Conservation (phyloP, 1,140 invertebrate species). For the Antheraea pernyi region DNA sequence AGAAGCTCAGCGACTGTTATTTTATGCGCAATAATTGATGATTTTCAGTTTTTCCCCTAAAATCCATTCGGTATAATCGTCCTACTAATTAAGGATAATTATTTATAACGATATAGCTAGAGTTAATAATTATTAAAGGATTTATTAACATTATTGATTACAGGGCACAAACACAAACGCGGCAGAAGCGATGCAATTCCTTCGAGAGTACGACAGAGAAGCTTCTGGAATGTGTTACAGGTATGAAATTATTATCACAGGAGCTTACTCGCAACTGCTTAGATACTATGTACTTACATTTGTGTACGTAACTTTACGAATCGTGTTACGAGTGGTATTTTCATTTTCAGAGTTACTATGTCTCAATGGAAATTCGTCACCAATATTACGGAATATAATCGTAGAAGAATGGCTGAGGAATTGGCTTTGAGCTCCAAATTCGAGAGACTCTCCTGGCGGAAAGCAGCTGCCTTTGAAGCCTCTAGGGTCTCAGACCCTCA, state of each 20-base stretch:
- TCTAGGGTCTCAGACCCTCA: constrained; percentile 83
- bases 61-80: no score
- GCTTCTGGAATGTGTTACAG: constrained; percentile 85
- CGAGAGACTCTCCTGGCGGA: constrained; percentile 86
- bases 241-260: constrained; percentile 26
- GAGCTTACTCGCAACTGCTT: no score
- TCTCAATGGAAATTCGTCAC: constrained; percentile 89
- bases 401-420: constrained; percentile 85
- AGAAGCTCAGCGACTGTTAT: no score
- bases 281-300: no score
- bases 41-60: no score
- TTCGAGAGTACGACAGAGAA: constrained; percentile 86
- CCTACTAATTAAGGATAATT: no score
- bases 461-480: constrained; percentile 84
- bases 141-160: constrained; percentile 18
- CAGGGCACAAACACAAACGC: constrained; percentile 86
- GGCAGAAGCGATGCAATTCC: constrained; percentile 84
- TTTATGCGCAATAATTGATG: no score
- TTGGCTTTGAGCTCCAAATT: constrained; percentile 86
- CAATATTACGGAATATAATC: constrained; percentile 87
- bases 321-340: not conserved
- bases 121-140: no score
- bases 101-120: no score
- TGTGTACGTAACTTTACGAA: no score
- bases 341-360: constrained; percentile 79